Conservation (phyloP, 1,140 invertebrate genomes). For the Trichonephila clavipes region DNA sequence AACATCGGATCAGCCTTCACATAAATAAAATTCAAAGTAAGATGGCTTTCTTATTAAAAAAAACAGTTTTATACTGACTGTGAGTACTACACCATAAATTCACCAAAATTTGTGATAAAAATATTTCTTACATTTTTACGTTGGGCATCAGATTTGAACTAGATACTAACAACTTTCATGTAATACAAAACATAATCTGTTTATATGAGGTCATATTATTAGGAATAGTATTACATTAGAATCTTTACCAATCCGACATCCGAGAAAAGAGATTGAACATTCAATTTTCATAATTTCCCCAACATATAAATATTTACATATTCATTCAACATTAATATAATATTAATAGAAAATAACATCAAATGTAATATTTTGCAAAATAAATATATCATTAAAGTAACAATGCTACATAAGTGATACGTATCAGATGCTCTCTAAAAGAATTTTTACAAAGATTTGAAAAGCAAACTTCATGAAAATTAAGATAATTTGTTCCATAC, state of each 20-base stretch:
- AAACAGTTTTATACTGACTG: constrained; percentile 24
- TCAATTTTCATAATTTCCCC: background rate
- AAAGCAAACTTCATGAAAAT: too few relatives aligned
- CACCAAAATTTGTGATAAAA: background rate
- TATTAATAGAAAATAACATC: constrained; percentile 24
- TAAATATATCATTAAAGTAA: background rate
- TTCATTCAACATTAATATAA: constrained; percentile 26
- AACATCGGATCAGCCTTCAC: background rate
- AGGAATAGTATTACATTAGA: constrained; percentile 35
- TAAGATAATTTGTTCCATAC: too few relatives aligned
- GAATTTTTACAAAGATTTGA: too few relatives aligned
- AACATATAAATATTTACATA: background rate
- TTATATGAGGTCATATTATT: constrained; percentile 7
- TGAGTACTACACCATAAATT: background rate
- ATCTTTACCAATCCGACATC: constrained; percentile 7
- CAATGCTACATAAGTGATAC: background rate
- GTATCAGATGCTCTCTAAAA: too few relatives aligned
- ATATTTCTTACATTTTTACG: background rate
- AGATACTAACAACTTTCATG: background rate
- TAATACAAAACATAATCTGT: constrained; percentile 1
- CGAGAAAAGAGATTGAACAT: background rate
- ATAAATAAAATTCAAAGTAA: constrained; percentile 21
- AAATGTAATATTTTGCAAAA: background rate
- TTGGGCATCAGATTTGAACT: constrained; percentile 8
- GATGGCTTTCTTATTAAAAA: background rate